These are phyloP conservation scores for Parazoanthus darwini DNA, from an alignment of 92 coral and sea anemone genomes.

Conservation along the genomic window DNA sequence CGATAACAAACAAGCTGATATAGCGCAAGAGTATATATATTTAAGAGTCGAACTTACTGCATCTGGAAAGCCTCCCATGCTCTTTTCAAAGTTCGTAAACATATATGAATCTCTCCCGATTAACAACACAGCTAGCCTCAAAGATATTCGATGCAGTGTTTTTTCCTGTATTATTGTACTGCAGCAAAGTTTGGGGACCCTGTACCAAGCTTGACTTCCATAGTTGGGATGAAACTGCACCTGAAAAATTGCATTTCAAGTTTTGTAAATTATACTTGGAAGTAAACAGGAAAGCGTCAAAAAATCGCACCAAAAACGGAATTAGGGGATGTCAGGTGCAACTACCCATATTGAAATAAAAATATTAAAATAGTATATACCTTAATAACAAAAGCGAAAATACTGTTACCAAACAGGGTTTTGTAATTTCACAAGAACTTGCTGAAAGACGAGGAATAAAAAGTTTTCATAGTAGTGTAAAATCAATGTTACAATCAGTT, in stretches of 20 bases:
- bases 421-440: no score
- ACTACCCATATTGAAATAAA: neutral
- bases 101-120: constrained; percentile 10
- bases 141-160: constrained; percentile 20
- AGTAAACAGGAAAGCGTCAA: constrained; percentile 37
- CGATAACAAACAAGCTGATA: neutral
- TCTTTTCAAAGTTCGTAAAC: constrained; percentile 1
- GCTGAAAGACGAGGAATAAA: no score
- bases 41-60: neutral
- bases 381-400: neutral
- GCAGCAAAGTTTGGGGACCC: constrained; percentile 2
- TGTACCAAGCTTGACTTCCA: constrained; percentile 15
- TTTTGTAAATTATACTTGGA: constrained; percentile 42
- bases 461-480: no score
- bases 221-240: constrained; percentile 39
- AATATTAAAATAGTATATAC: constrained; percentile 8
- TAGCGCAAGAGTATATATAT: constrained; percentile 3
- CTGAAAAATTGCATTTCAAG: constrained; percentile 39
- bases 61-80: neutral
- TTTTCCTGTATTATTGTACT: neutral
- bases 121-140: constrained; percentile 24
- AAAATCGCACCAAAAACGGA: neutral
- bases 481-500: no score
- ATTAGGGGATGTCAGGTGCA: neutral
- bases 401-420: constrained; percentile 9